Conservation (phyloP, 53 echinoderm and acorn worm species). For the Paracentrotus lividus region DNA sequence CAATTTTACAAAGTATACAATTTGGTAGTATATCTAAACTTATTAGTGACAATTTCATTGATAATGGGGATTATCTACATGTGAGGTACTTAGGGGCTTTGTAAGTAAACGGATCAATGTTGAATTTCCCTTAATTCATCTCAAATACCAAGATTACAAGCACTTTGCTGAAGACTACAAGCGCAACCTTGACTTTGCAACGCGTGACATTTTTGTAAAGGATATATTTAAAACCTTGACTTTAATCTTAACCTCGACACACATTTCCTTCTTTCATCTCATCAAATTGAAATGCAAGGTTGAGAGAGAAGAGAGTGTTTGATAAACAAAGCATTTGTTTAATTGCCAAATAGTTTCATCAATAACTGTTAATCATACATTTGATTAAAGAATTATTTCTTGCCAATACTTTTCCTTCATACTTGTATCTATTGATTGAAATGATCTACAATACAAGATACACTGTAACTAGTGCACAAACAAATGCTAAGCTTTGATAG, state of each 20-base stretch:
- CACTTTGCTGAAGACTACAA: neutral
- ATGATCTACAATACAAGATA: too few relatives aligned
- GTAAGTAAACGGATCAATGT: neutral
- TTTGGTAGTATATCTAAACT: neutral
- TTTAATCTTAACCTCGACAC: neutral
- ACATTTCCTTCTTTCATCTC: neutral
- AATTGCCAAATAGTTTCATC: slow-evolving; percentile 6
- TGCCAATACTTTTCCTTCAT: too few relatives aligned
- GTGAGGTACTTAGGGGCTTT: neutral
- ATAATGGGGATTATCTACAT: too few relatives aligned
- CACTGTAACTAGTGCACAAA: too few relatives aligned
- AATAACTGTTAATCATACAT: too few relatives aligned
- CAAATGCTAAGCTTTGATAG: neutral
- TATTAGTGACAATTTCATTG: neutral
- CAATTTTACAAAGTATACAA: neutral
- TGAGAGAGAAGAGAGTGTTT: neutral
- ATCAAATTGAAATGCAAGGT: neutral
- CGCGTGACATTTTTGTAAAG: neutral
- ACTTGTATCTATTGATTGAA: too few relatives aligned
- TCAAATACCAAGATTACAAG: neutral
- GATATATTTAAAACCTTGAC: slow-evolving; percentile 22
- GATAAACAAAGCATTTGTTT: neutral
- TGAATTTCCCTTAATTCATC: neutral
- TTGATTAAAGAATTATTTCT: too few relatives aligned
- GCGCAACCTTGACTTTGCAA: neutral